phyloP scores from a whole-genome alignment of 2,888 invertebrate genomes.

The Entomobrya multifasciata region DNA sequence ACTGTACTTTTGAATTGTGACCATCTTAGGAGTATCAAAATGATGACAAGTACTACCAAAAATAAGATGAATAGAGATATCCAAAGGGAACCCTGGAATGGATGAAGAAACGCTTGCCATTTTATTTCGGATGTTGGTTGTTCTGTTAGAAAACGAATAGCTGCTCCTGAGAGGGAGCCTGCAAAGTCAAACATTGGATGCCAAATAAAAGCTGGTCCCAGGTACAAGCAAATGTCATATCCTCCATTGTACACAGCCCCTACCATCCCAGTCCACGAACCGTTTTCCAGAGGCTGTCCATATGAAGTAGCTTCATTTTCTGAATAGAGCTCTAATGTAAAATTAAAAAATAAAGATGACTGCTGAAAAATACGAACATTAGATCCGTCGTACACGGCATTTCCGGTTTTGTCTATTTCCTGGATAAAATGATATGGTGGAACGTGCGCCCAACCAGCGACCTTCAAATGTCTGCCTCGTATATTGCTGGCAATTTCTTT shows the following conservation, averaged over 20 bases:
- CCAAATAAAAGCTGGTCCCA: constrained; percentile 41
- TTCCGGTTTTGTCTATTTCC: not conserved
- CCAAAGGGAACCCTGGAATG: constrained; percentile 45
- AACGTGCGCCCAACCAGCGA: constrained; percentile 31
- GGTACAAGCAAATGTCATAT: constrained; percentile 26
- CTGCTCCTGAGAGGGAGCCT: constrained; percentile 32
- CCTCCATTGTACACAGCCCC: constrained; percentile 35
- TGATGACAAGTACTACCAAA: not conserved
- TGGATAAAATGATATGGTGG: constrained; percentile 43
- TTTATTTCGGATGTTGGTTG: constrained; percentile 43
- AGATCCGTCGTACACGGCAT: constrained; percentile 35
- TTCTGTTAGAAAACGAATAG: constrained; percentile 21
- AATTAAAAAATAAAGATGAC: constrained; percentile 33
- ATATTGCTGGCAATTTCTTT: constrained; percentile 33
- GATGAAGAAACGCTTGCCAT: constrained; percentile 63
- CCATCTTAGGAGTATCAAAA: not conserved
- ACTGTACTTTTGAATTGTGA: not conserved
- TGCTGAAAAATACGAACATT: constrained; percentile 31
- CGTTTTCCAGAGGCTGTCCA: constrained; percentile 46
- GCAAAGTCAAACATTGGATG: constrained; percentile 53
- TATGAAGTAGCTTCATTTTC: constrained; percentile 21
- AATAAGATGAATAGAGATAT: not conserved
- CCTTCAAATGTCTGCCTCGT: constrained; percentile 34
- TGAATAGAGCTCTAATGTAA: constrained; percentile 44
- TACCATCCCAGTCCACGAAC: constrained; percentile 60